Evolutionary conservation across 2,113 vertebrate species (phyloP), one percentile per base, ranked within the genome.

Genomic region (Nematolebias whitei): DNA sequence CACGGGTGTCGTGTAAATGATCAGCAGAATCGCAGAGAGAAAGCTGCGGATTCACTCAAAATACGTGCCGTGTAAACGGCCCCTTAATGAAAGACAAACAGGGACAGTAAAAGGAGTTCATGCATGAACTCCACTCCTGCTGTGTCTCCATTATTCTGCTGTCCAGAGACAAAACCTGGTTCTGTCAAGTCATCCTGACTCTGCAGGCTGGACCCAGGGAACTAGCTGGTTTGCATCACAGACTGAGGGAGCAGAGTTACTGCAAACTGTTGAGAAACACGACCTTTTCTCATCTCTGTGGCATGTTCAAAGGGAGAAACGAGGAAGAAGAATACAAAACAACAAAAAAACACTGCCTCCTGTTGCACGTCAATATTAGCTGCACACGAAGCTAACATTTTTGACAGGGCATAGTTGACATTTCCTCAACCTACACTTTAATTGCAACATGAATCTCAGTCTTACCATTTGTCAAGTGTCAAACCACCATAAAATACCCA

Each of bases 131-230:
- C 1, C 7, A 12, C 2, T 5, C 14, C 44, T 20, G 44, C 12
- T 24, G 44, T 19, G 43, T 15, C 0, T 13, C 39, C 6, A 68
- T 15, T 2, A 1, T 41, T 38, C 35, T 19, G 50, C 15, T 52
- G 7, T 32, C 16, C 35, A 51, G 23, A 1, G 39, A 54, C 23
- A 60, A 44, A 48, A 47, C 32, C 59, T 49, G 71, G 56, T 87
- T 90, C 49, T 88, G 91, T 88, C 82, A 54, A 73, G 89, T 92
- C 91, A 92, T 80, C 65, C 72, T 91, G 88, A 91, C 60, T 84
- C 53, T 74, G 74, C 86, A 83, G 29, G 4, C 18, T 41, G 41
- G 14, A 54, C 14, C 71, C 54, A 56, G 76, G 68, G 81, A 88
- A 87, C 57, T 63, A 4, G 65, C 41, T 48, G 49, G 38, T 71